Conservation (phyloP, 2,888 invertebrate species). For the Ophioninae sp. region DNA sequence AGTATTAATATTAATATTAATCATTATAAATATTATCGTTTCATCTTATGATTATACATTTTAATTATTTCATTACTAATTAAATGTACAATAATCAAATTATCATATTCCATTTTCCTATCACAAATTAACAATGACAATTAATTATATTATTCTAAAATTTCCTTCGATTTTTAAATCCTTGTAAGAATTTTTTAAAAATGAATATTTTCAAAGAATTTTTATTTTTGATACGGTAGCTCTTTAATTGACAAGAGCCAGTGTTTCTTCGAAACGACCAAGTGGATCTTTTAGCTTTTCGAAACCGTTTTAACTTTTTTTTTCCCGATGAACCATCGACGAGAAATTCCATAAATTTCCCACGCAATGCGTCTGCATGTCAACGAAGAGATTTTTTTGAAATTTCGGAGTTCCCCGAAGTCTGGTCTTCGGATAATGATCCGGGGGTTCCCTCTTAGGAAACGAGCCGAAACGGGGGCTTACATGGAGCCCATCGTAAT, state of each 20-base stretch:
- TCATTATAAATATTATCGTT: too few species aligned
- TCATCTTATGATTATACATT: too few species aligned
- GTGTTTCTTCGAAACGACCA: background rate
- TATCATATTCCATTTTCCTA: too few species aligned
- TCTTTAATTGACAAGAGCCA: background rate
- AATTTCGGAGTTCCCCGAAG: background rate
- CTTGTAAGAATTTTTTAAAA: too few species aligned
- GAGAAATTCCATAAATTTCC: constrained; percentile 8
- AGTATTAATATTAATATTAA: too few species aligned
- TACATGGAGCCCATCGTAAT: constrained; percentile 37
- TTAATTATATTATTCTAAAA: too few species aligned
- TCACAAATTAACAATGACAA: too few species aligned
- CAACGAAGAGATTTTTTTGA: constrained; percentile 1
- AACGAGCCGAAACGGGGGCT: constrained; percentile 41
- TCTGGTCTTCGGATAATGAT: constrained; percentile 1
- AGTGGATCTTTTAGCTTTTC: background rate
- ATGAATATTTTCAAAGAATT: background rate
- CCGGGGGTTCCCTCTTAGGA: constrained; percentile 27
- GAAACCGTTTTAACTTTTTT: background rate
- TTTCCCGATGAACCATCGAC: background rate
- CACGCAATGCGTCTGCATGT: background rate
- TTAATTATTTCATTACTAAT: too few species aligned
- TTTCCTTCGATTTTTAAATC: too few species aligned
- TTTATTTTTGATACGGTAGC: background rate
- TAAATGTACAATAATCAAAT: too few species aligned